Evolutionary conservation across 2,113 vertebrate genomes (phyloP).

Genomic region (Grammomys surdaster): DNA sequence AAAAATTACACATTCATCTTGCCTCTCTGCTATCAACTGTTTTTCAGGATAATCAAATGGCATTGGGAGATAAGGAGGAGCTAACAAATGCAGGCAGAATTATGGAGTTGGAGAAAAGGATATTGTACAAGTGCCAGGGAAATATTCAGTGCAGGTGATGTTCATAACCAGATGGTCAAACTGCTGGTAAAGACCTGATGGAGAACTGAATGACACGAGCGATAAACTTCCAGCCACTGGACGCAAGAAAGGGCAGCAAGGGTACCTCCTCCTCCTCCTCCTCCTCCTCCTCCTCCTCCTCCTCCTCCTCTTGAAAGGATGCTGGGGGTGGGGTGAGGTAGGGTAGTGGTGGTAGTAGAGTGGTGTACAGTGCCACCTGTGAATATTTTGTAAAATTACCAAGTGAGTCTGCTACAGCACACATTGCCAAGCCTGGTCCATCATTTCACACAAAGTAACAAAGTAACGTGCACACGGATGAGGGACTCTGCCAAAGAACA

Average conservation of each 20-base stretch:
- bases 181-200: neutral
- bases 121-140: neutral
- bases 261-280: too few relatives aligned
- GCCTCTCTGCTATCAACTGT: neutral
- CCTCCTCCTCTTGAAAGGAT: neutral
- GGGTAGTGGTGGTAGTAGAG: too few relatives aligned
- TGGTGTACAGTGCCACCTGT: neutral
- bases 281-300: too few relatives aligned
- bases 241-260: neutral
- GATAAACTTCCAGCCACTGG: neutral
- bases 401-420: neutral
- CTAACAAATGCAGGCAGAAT: neutral
- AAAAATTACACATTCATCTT: neutral
- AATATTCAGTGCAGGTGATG: neutral
- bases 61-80: neutral
- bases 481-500: neutral
- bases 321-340: neutral
- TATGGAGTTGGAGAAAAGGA: neutral
- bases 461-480: too few relatives aligned
- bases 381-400: neutral
- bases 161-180: neutral
- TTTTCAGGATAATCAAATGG: conserved; percentile 33
- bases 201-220: neutral
- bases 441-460: neutral
- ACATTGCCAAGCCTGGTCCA: neutral